Conservation (phyloP, 2,888 invertebrate species). For the Cheilosia soror region DNA sequence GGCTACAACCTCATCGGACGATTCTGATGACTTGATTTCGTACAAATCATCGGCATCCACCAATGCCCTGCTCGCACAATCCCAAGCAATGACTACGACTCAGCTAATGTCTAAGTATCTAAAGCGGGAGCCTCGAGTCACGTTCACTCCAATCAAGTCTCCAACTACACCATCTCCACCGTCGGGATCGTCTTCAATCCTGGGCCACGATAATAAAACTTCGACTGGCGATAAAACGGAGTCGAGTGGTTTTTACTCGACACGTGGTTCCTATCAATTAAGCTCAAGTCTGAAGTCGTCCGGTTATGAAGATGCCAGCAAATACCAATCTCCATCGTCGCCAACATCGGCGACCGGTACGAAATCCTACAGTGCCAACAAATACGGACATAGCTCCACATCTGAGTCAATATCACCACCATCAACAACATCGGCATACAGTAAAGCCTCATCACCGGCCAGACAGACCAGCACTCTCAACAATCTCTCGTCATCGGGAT, state of each 20-base stretch:
- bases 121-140: conserved; percentile 82
- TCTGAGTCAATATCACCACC: conserved; percentile 60
- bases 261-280: conserved; percentile 82
- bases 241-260: conserved; percentile 77
- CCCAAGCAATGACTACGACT: conserved; percentile 83
- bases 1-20: conserved; percentile 82
- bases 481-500: conserved; percentile 73
- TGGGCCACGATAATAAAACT: conserved; percentile 57
- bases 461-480: conserved; percentile 71
- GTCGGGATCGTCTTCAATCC: conserved; percentile 72
- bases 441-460: conserved; percentile 61
- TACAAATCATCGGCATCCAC: conserved; percentile 82
- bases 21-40: conserved; percentile 82
- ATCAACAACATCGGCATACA: conserved; percentile 71
- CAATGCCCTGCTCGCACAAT: conserved; percentile 82
- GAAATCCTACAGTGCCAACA: conserved; percentile 76
- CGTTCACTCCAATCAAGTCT: conserved; percentile 82
- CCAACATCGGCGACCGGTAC: conserved; percentile 61
- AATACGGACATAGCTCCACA: conserved; percentile 77
- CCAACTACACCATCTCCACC: conserved; percentile 83
- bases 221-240: conserved; percentile 76
- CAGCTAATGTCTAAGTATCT: conserved; percentile 83
- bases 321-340: conserved; percentile 77
- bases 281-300: conserved; percentile 78
- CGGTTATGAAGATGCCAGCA: conserved; percentile 77